These are phyloP conservation scores for Apolygus lucorum DNA, from an alignment of 1,140 invertebrate species.

Conservation along the genomic window DNA sequence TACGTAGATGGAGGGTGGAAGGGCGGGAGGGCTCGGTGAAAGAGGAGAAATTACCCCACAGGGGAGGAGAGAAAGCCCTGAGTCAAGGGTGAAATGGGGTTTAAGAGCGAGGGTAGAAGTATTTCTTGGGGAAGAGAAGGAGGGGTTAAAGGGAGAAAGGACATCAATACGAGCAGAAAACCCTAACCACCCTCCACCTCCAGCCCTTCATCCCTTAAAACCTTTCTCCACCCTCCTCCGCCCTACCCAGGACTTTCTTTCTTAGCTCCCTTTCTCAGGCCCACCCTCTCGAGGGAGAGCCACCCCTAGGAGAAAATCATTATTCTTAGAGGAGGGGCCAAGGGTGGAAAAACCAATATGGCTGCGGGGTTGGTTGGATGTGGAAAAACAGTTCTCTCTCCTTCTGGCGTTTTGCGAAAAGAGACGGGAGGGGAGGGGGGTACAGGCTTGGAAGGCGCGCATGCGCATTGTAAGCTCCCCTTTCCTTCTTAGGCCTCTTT, in stretches of 20 bases:
- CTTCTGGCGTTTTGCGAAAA: conserved; percentile 5
- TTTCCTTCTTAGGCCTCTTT: not conserved
- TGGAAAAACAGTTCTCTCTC: conserved; percentile 18
- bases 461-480: not conserved
- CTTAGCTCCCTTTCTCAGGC: conserved; percentile 13
- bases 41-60: conserved; percentile 5
- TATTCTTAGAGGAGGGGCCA: conserved; percentile 26
- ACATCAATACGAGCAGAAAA: conserved; percentile 19
- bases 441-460: not conserved
- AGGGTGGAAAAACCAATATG: conserved; percentile 27
- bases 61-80: not conserved
- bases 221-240: not conserved
- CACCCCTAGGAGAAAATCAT: conserved; percentile 24
- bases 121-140: conserved; percentile 17
- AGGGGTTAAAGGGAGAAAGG: not conserved
- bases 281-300: not conserved
- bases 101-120: conserved; percentile 15
- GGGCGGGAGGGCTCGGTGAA: not conserved
- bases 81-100: conserved; percentile 7
- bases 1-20: not conserved
- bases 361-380: conserved; percentile 22
- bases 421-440: not conserved
- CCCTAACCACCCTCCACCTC: too few species aligned
- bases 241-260: conserved; percentile 3
- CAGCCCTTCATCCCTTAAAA: not conserved